Percentiles rank a stretch among this genome's conserved stretches.
Evolutionary conservation across 2,797 vertebrate species (phyloP).

Genomic region (Basileuterus tristriatus): DNA sequence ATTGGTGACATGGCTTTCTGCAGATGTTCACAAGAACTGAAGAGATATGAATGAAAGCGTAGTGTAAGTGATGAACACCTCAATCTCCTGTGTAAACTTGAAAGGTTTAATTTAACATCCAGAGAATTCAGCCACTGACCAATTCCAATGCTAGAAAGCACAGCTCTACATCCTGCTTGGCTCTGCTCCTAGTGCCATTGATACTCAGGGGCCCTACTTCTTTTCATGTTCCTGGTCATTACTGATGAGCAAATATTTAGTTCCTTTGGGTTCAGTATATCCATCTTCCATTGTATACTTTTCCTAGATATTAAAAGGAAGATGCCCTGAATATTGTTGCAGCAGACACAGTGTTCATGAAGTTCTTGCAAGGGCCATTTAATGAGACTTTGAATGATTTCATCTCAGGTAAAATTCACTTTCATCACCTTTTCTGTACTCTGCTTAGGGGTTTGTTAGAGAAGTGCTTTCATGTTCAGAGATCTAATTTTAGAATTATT

Average conservation of each 20-base stretch:
- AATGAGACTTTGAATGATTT: neutral
- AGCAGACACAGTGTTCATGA: neutral
- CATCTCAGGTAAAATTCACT: neutral
- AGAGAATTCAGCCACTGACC: neutral
- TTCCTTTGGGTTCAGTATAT: neutral
- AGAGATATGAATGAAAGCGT: neutral
- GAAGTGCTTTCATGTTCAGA: conserved; percentile 6
- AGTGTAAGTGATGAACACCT: neutral
- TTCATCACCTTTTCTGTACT: neutral
- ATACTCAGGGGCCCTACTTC: neutral
- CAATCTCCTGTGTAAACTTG: neutral
- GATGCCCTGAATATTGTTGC: neutral
- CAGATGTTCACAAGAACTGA: neutral
- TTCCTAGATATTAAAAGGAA: neutral
- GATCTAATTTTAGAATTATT: conserved; percentile 24
- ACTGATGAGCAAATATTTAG: neutral
- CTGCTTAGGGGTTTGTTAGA: neutral
- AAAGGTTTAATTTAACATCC: neutral
- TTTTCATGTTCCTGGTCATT: neutral
- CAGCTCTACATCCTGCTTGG: neutral
- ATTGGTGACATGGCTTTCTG: neutral
- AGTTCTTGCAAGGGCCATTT: neutral
- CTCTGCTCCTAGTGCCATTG: neutral
- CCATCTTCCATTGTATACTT: neutral
- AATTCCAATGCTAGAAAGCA: neutral